A percentile compares a stretch with the other conserved stretches of the same genome.
Conservation (phyloP, 1,140 invertebrate genomes). For the Heliconius eleuchia region DNA sequence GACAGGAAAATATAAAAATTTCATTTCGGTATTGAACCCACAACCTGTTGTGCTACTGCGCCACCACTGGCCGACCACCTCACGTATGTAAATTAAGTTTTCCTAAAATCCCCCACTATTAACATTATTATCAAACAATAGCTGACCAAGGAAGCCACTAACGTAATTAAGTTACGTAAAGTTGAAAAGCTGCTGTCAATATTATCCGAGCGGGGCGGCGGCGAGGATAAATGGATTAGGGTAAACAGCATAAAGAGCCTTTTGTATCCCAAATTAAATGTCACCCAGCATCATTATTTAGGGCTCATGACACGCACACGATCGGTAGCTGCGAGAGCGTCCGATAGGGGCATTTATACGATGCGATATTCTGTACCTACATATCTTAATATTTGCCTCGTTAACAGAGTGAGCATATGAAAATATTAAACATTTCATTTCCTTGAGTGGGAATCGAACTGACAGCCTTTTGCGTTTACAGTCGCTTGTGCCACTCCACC, state of each 20-base stretch:
- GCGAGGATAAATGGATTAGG: conserved; percentile 71
- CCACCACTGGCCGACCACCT: too few species aligned
- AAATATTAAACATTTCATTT: too few species aligned
- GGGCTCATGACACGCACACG: conserved; percentile 54
- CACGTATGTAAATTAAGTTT: neutral
- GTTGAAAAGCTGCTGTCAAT: conserved; percentile 71
- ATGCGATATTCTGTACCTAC: neutral
- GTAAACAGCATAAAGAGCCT: conserved; percentile 77
- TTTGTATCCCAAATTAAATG: conserved; percentile 79
- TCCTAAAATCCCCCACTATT: conserved; percentile 8
- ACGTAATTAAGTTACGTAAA: conserved; percentile 63
- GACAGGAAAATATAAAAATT: too few species aligned
- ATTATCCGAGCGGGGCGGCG: conserved; percentile 48
- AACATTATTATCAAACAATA: conserved; percentile 23
- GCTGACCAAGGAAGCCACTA: conserved; percentile 33
- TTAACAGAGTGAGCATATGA: too few species aligned
- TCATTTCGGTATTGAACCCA: too few species aligned
- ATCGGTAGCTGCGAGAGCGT: conserved; percentile 9
- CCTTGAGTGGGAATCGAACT: too few species aligned
- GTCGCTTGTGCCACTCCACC: too few species aligned
- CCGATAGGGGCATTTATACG: conserved; percentile 8
- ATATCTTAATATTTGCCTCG: neutral
- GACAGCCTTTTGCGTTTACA: too few species aligned
- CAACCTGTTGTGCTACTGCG: too few species aligned
- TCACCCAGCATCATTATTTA: conserved; percentile 76